Base-by-base conservation (phyloP, 2,797 vertebrate genomes). In the Syngnathus acus region DNA sequence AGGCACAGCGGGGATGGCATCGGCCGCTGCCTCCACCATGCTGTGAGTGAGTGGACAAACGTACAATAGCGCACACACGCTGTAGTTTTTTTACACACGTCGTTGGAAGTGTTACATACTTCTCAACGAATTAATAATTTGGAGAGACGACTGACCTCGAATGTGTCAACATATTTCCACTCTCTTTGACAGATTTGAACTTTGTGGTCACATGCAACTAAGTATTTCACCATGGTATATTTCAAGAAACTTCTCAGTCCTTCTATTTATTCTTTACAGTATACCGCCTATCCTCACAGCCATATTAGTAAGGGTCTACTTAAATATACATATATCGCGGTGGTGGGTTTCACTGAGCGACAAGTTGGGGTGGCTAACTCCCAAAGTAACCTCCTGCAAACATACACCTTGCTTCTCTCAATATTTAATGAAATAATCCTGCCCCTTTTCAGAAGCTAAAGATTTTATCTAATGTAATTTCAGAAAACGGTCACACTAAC, bases 1-100 rank as follows among this genome's bases (percentile, higher is more conserved):
- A 68, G 72, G 69, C 77, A 62, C 79, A 80, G 70, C 76, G 38
- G 73, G 78, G 62, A 19, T 32, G 9, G 37, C 63, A 77, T 68
- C 55, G 11, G 66, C 64, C 50, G 37, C 64, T 64, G 58, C 60
- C 72, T 75, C 68, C 72, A 77, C 51, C 65, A 64, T 47, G 64
- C 65, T 51, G 54, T 45, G 62, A 59, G 57, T 65, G 54, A 39
- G 7, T 45, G 54, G 65, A 63, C 66, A 67, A 9, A 43, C 48
- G 51, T 57, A 10, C 62, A 50, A 14, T 62, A 9, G 4, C 45
- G 38, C 26, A 32, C 23, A 48, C 9, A 32, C 9, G 9, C 43
- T 0, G 4, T 47, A 17, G n/a, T 32, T 26, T 16, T 32, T 14
- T 8, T 26, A 40, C 58, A 40, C 16, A 39, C 9, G 3, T 38